Conservation (phyloP, 1,140 invertebrate species). For the Meloidogyne floridensis region DNA sequence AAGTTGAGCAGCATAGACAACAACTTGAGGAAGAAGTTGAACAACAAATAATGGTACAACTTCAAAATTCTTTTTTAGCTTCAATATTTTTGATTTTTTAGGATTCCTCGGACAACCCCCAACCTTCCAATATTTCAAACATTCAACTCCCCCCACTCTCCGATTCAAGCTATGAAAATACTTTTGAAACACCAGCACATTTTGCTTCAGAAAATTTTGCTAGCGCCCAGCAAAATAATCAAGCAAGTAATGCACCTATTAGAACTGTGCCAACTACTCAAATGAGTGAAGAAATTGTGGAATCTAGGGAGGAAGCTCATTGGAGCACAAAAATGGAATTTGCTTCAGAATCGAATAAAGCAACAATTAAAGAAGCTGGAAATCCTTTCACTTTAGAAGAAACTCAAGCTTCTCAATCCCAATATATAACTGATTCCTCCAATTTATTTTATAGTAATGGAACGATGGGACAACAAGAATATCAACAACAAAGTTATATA, state of each 20-base stretch:
- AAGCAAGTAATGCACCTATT: not conserved
- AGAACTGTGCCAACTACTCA: not conserved
- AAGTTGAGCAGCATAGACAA: not conserved
- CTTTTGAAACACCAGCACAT: constrained; percentile 3
- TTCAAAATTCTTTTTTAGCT: not conserved
- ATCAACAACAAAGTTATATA: not conserved
- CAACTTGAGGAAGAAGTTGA: not conserved
- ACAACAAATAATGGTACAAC: not conserved
- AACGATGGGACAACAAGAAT: not conserved
- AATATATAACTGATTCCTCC: not conserved
- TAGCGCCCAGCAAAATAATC: not conserved
- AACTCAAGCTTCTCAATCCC: not conserved
- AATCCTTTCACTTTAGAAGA: not conserved
- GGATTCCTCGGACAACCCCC: not conserved
- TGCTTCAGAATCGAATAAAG: not conserved
- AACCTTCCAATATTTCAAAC: not conserved
- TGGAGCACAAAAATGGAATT: not conserved
- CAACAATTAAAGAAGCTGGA: not conserved
- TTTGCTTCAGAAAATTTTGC: not conserved
- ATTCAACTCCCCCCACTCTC: not conserved
- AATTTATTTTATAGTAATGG: not conserved
- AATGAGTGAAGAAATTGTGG: not conserved
- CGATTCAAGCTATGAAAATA: not conserved
- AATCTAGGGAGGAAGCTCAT: not conserved
- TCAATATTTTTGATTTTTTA: not conserved